Base-by-base conservation (phyloP, 30 jellyfish, hydroid and myxozoan species). In the Sanderia malayensis region DNA sequence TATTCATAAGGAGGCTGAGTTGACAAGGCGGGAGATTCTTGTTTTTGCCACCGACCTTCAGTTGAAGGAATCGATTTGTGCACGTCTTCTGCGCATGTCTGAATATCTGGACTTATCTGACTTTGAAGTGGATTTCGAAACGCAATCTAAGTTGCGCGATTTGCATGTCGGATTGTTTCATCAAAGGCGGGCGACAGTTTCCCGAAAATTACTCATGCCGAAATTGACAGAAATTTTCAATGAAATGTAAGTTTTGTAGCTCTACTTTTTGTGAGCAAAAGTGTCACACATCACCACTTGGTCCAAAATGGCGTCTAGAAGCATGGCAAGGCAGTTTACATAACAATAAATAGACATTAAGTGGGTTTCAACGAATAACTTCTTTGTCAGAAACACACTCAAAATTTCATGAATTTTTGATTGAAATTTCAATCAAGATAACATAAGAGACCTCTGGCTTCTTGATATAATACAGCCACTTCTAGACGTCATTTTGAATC, bases 181-280 rank as follows among this genome's bases (percentile, higher is more conserved):
- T 1, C 94, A 69, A 46, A 88, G 84, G 3, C 65, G 66, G 34
- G 33, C 64, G 22, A 62, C 18, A 15, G 64, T 64, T 19, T 89
- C 97, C 2, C 61, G 97, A 65, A 89, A 89, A 63, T 59, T 83
- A 0, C 66, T 89, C 58, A 26, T 85, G 76, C 97, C 97, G 2
- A n/a, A 65, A 13, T 34, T 83, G 81, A 57, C 55, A 30, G 72
- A 66, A 4, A 61, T 78, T 61, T 41, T 73, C 61, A 0, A 46
- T 81, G 49, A 59, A 4, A 52, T n/a, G 93, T 81, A 81, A 81
- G 82, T 74, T 10, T 26, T 0, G 4, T 23, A 58, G 15, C 7
- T 41, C 15, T 41, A n/a, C n/a, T n/a, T n/a, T n/a, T n/a, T n/a
- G n/a, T n/a, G n/a, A n/a, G n/a, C n/a, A n/a, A n/a, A n/a, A n/a